phyloP scores from a whole-genome alignment of 2,113 vertebrate genomes.

The Burhinus bistriatus region DNA sequence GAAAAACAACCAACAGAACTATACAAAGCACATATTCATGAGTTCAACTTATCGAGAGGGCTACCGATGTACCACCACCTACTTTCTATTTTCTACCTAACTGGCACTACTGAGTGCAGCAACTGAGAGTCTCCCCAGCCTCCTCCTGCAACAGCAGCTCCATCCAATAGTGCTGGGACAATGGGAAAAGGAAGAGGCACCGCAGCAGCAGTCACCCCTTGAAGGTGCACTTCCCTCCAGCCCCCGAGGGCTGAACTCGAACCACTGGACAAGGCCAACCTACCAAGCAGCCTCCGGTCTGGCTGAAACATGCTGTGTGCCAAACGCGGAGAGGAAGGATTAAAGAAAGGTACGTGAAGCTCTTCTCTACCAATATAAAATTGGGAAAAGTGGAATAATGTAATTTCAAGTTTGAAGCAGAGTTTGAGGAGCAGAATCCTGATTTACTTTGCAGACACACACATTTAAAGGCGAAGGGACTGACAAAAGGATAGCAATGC shows the following conservation, averaged over 20 bases:
- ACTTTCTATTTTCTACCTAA: neutral
- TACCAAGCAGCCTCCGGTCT: neutral
- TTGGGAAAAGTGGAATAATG: neutral
- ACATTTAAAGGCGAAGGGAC: neutral
- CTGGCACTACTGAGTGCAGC: neutral
- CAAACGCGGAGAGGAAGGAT: neutral
- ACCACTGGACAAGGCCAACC: neutral
- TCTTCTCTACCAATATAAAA: neutral
- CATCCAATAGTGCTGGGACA: accelerated
- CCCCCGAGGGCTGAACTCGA: accelerated
- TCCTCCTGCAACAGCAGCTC: neutral
- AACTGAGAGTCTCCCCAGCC: neutral
- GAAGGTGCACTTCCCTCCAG: accelerated
- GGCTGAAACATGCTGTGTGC: neutral
- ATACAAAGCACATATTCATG: neutral
- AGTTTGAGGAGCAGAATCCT: neutral
- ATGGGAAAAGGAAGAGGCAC: neutral
- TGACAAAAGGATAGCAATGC: neutral
- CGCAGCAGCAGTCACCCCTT: accelerated
- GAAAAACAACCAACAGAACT: neutral
- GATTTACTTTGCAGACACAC: neutral
- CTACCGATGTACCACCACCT: neutral
- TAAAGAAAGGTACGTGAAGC: neutral
- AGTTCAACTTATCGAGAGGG: neutral
- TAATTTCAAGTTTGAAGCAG: neutral